Conservation (phyloP, 1,140 invertebrate species). For the Drosophila mauritiana region DNA sequence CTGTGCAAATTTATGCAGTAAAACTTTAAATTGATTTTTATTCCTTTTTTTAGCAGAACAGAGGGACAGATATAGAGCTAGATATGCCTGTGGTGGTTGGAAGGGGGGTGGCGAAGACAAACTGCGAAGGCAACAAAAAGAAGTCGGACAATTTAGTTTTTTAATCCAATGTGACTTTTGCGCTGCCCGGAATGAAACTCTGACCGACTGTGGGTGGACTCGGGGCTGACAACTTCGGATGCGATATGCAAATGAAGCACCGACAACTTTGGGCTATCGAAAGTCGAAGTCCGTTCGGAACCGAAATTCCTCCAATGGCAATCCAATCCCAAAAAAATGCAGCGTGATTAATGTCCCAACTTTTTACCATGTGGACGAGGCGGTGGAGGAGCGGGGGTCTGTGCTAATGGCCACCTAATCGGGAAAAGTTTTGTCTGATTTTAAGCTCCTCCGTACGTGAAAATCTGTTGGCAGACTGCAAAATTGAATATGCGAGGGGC, state of each 20-base stretch:
- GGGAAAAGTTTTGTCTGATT: slow-evolving; percentile 54
- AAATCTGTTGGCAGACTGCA: slow-evolving; percentile 41
- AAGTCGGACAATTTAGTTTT: slow-evolving; percentile 45
- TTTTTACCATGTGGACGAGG: slow-evolving; percentile 16
- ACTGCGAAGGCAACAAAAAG: slow-evolving; percentile 19
- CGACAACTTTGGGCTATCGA: slow-evolving; percentile 52
- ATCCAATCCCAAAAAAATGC: slow-evolving; percentile 38
- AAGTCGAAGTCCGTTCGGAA: slow-evolving; percentile 43
- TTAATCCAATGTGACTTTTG: slow-evolving; percentile 60
- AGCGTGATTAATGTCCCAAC: slow-evolving; percentile 57
- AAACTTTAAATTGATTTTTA: slow-evolving; percentile 77
- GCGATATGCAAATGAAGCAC: slow-evolving; percentile 58
- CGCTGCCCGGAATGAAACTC: slow-evolving; percentile 21
- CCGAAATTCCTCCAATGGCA: slow-evolving; percentile 29
- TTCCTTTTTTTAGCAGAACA: slow-evolving; percentile 9
- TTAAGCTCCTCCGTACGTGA: slow-evolving; percentile 42
- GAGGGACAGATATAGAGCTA: slow-evolving; percentile 1
- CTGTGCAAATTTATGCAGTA: slow-evolving; percentile 74
- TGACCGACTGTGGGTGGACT: slow-evolving; percentile 36
- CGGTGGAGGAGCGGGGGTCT: neutral
- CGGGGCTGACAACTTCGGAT: slow-evolving; percentile 35
- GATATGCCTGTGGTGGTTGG: neutral
- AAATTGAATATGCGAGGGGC: slow-evolving; percentile 50
- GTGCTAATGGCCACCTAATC: slow-evolving; percentile 62
- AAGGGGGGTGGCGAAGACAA: neutral